Percentiles rank a stretch among this genome's conserved stretches.
Conservation (phyloP, 1,140 invertebrate genomes). For the Hylyphantes graminicola region DNA sequence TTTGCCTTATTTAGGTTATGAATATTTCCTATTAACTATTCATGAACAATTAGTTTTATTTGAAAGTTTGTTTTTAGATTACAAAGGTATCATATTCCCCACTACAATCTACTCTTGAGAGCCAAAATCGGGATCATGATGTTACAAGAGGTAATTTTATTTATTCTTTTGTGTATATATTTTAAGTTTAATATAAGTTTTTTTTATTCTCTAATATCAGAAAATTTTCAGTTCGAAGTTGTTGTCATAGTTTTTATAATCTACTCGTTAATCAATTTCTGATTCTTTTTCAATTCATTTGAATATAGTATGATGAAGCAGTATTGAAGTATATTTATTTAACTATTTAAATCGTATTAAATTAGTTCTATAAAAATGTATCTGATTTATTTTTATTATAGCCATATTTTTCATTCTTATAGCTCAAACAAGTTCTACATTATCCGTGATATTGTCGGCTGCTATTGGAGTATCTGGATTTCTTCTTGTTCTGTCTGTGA, state of each 20-base stretch:
- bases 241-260: too few relatives aligned
- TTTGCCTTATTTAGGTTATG: too few relatives aligned
- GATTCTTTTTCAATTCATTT: background rate
- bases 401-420: background rate
- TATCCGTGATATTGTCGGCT: conserved; percentile 69
- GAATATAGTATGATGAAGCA: background rate
- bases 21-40: too few relatives aligned
- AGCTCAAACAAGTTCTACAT: conserved; percentile 52
- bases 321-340: background rate
- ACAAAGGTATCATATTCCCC: conserved; percentile 52
- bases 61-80: background rate
- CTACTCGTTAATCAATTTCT: background rate
- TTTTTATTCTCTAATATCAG: background rate
- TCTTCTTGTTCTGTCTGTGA: conserved; percentile 72
- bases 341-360: too few relatives aligned
- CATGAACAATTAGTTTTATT: too few relatives aligned
- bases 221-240: too few relatives aligned
- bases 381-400: background rate
- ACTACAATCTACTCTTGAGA: conserved; percentile 40
- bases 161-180: background rate
- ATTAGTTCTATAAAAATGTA: background rate
- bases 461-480: conserved; percentile 74
- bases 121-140: conserved; percentile 5
- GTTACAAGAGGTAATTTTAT: conserved; percentile 37
- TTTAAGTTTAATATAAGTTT: background rate